Conservation (phyloP, 2,113 vertebrate species). For the Rhegmatorhina hoffmannsi region DNA sequence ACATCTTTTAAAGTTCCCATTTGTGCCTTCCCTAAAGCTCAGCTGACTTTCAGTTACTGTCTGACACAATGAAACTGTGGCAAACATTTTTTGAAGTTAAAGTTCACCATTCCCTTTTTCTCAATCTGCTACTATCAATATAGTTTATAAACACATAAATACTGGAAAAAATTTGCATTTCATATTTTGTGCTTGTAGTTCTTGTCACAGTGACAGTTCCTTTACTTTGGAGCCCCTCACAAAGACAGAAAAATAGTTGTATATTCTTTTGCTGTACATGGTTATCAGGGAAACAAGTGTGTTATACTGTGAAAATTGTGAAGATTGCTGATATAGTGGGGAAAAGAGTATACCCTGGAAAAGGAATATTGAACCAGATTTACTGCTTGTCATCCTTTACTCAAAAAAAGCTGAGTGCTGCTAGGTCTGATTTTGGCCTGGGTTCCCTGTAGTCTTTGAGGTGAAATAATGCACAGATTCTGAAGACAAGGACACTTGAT, state of each 20-base stretch:
- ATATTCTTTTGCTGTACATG: not conserved
- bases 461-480: not conserved
- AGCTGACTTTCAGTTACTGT: not conserved
- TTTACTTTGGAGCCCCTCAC: not conserved
- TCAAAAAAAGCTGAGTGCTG: not conserved
- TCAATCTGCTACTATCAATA: not conserved
- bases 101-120: fast-evolving
- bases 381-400: not conserved
- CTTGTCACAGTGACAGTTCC: not conserved
- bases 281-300: fast-evolving
- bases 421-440: not conserved
- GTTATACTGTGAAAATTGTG: not conserved
- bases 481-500: not conserved
- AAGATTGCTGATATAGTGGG: not conserved
- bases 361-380: not conserved
- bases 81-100: conserved; percentile 37
- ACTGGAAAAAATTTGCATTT: not conserved
- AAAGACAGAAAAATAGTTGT: not conserved
- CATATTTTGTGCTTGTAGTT: not conserved
- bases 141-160: not conserved
- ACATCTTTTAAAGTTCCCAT: conserved; percentile 34
- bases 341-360: not conserved
- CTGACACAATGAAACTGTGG: conserved; percentile 14
- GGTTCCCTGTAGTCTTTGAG: not conserved
- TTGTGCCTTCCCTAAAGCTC: conserved; percentile 34